Evolutionary conservation across 2,113 vertebrate genomes (phyloP).

Genomic region (Odocoileus virginianus): DNA sequence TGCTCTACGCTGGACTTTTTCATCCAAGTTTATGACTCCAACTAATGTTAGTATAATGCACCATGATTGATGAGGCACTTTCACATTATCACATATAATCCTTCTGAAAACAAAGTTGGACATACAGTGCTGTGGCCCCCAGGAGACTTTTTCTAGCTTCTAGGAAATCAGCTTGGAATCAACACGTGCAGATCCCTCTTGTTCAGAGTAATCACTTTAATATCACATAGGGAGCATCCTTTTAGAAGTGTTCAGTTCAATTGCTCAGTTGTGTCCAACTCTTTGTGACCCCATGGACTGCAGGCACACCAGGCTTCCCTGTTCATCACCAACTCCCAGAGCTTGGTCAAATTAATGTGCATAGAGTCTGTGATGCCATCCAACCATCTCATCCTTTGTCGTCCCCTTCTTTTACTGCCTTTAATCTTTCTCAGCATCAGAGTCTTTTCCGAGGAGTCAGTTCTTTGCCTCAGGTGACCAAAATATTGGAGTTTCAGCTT

Average conservation of each 20-base stretch:
- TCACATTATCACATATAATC: neutral
- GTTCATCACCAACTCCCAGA: neutral
- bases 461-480: neutral
- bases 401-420: neutral
- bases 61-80: neutral
- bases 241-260: neutral
- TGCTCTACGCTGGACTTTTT: neutral
- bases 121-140: neutral
- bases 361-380: neutral
- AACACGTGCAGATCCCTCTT: neutral
- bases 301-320: neutral
- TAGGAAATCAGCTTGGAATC: neutral
- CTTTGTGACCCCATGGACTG: neutral
- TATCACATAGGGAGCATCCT: neutral
- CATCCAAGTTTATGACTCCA: neutral
- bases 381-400: neutral
- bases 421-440: neutral
- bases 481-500: neutral
- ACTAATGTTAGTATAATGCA: neutral
- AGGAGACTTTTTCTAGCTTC: neutral
- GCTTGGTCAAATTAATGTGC: neutral
- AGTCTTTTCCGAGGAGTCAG: neutral
- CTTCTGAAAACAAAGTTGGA: neutral
- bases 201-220: neutral
- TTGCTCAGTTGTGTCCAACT: neutral